Conservation (phyloP, 2,113 vertebrate genomes). For the Perca fluviatilis region DNA sequence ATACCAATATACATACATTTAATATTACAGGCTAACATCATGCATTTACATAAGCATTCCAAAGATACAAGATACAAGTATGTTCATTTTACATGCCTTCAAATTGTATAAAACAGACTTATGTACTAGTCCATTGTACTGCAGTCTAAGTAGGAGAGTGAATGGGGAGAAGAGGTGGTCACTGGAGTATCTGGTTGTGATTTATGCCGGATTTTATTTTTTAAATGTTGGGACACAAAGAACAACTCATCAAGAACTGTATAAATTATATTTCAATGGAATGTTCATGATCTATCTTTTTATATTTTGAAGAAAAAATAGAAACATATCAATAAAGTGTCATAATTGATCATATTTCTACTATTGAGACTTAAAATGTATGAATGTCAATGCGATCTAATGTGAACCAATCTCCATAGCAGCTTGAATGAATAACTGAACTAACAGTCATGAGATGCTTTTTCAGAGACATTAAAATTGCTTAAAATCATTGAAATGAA, state of each 20-base stretch:
- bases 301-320: constrained; percentile 85
- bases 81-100: constrained; percentile 69
- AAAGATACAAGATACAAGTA: constrained; percentile 75
- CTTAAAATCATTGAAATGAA: constrained; percentile 80
- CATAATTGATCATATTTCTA: constrained; percentile 83
- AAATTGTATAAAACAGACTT: constrained; percentile 76
- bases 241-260: constrained; percentile 83
- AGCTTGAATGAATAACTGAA: constrained; percentile 80
- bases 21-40: constrained; percentile 50
- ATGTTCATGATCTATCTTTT: constrained; percentile 86
- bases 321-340: constrained; percentile 85
- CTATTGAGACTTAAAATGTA: constrained; percentile 84
- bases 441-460: constrained; percentile 80
- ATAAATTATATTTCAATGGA: constrained; percentile 86
- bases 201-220: constrained; percentile 83
- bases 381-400: constrained; percentile 82
- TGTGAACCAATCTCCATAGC: constrained; percentile 82
- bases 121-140: constrained; percentile 77
- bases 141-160: constrained; percentile 70
- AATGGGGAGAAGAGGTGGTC: constrained; percentile 71
- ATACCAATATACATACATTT: constrained; percentile 43
- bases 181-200: constrained; percentile 74
- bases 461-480: constrained; percentile 78
- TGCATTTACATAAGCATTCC: constrained; percentile 69
- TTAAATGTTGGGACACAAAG: constrained; percentile 83